These are phyloP conservation scores for Brachypalpus laphriformis DNA, from an alignment of 2,888 invertebrate genomes.

Conservation along the genomic window DNA sequence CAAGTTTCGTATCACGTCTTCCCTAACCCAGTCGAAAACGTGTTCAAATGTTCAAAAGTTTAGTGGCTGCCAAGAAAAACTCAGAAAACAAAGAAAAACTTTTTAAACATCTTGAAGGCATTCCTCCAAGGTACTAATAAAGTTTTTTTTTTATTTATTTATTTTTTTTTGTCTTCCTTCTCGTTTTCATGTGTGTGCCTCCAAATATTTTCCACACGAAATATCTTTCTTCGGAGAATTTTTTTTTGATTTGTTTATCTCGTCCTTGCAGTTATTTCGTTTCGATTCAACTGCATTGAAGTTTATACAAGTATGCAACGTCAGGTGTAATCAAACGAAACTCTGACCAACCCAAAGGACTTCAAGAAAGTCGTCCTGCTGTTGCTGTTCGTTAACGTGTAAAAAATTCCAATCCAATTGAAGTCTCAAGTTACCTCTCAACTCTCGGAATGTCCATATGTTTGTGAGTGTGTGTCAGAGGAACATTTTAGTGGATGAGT, in stretches of 20 bases:
- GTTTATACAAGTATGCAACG: slow-evolving; percentile 48
- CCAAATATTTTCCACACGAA: slow-evolving; percentile 42
- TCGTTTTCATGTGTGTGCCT: slow-evolving; percentile 16
- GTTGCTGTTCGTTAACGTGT: slow-evolving; percentile 36
- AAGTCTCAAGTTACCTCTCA: slow-evolving; percentile 29
- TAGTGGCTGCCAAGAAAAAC: slow-evolving; percentile 39
- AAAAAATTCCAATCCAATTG: slow-evolving; percentile 35
- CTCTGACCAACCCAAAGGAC: slow-evolving; percentile 50
- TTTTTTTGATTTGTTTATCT: slow-evolving; percentile 50
- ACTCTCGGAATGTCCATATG: background rate
- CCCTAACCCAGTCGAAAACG: slow-evolving; percentile 50
- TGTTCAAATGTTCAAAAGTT: slow-evolving; percentile 62
- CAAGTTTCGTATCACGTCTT: slow-evolving; percentile 40
- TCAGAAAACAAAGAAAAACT: slow-evolving; percentile 1
- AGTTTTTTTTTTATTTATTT: slow-evolving; percentile 8
- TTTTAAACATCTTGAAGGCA: slow-evolving; percentile 53
- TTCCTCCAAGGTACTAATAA: slow-evolving; percentile 35
- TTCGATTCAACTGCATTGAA: slow-evolving; percentile 50
- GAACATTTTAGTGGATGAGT: slow-evolving; percentile 56
- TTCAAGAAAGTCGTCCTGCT: slow-evolving; percentile 46
- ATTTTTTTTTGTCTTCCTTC: background rate
- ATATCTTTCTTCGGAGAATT: slow-evolving; percentile 27
- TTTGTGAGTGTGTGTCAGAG: slow-evolving; percentile 19
- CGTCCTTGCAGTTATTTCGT: slow-evolving; percentile 19
- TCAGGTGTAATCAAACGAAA: slow-evolving; percentile 60